phyloP scores from a whole-genome alignment of 2,797 vertebrate genomes.

The Falco rusticolus region DNA sequence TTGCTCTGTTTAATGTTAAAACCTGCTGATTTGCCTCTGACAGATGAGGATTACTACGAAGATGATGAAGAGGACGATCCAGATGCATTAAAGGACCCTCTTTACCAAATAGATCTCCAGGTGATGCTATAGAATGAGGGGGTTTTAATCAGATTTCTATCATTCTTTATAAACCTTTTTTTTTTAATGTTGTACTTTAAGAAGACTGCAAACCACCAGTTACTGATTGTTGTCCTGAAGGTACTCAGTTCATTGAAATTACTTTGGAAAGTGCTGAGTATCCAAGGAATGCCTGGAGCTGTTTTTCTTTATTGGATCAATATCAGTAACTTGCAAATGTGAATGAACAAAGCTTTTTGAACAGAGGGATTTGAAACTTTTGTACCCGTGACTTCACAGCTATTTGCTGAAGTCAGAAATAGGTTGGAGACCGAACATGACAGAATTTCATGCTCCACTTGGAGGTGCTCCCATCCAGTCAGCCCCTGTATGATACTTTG shows the following conservation, averaged over 20 bases:
- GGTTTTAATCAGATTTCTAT: not conserved
- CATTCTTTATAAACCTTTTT: not conserved
- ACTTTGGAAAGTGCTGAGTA: not conserved
- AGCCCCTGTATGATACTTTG: not conserved
- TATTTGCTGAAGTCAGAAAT: not conserved
- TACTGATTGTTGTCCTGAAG: not conserved
- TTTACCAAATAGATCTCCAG: conserved; percentile 97
- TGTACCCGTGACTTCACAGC: not conserved
- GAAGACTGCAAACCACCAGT: not conserved
- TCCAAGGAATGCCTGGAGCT: not conserved
- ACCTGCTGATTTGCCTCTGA: conserved; percentile 32
- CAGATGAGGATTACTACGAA: conserved; percentile 98
- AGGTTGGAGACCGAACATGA: not conserved
- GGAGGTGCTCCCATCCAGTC: not conserved
- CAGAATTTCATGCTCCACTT: not conserved
- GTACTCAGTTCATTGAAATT: not conserved
- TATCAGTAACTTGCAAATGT: not conserved
- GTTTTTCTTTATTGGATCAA: not conserved
- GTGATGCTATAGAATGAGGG: conserved; percentile 72
- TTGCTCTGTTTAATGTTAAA: conserved; percentile 8
- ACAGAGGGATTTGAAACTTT: not conserved
- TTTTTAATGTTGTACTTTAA: not conserved
- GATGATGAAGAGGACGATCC: conserved; percentile 98
- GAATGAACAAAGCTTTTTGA: not conserved
- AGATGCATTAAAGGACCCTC: conserved; percentile 96